These are phyloP conservation scores for Condylostylus longicornis DNA, from an alignment of 1,140 invertebrate species.

Conservation along the genomic window DNA sequence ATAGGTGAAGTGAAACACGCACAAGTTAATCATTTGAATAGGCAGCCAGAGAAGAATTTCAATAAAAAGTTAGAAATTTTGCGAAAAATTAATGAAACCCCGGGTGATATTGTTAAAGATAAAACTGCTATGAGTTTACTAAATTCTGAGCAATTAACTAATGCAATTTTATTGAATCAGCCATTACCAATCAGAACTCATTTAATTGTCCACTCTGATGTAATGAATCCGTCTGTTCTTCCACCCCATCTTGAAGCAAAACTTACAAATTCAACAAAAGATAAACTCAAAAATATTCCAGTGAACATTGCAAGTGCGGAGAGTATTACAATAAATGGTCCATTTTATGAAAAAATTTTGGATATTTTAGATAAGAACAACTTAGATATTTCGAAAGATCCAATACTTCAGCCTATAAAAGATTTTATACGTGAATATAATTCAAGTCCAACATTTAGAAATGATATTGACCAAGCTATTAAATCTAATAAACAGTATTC, in stretches of 20 bases:
- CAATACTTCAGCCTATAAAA: slow-evolving; percentile 38
- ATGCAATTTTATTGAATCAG: too few species aligned
- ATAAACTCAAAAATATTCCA: slow-evolving; percentile 14
- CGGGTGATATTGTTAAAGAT: neutral
- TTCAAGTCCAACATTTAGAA: slow-evolving; percentile 36
- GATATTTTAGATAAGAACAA: slow-evolving; percentile 37
- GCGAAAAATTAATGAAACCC: neutral
- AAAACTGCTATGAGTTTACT: neutral
- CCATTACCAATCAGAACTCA: too few species aligned
- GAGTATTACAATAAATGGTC: slow-evolving; percentile 40
- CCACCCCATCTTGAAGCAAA: too few species aligned
- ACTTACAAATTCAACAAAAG: slow-evolving; percentile 12
- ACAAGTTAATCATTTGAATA: slow-evolving; percentile 15
- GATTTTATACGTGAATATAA: slow-evolving; percentile 39
- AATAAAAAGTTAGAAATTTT: neutral
- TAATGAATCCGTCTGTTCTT: neutral
- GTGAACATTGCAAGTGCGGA: slow-evolving; percentile 20
- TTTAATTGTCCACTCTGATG: too few species aligned
- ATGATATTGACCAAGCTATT: slow-evolving; percentile 24
- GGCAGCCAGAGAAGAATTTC: slow-evolving; percentile 2
- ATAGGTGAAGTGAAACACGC: slow-evolving; percentile 24
- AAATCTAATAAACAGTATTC: slow-evolving; percentile 1
- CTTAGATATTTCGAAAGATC: slow-evolving; percentile 36
- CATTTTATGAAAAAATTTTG: slow-evolving; percentile 40
- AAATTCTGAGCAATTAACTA: slow-evolving; percentile 9